These are phyloP conservation scores for Hemaris fuciformis DNA, from an alignment of 2,888 invertebrate genomes.

Conservation along the genomic window DNA sequence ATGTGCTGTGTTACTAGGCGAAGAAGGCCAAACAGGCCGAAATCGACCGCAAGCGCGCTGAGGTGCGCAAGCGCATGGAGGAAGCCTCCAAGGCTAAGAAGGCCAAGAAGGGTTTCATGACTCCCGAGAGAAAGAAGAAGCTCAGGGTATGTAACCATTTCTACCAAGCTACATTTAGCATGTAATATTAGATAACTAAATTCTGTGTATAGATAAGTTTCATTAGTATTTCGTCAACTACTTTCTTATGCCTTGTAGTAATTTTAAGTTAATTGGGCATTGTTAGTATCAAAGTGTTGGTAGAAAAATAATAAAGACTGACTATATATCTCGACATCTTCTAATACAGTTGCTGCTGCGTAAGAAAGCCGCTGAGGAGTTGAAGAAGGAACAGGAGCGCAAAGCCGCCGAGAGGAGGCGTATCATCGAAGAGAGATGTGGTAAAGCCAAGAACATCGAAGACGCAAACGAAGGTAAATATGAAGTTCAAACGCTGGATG, in stretches of 20 bases:
- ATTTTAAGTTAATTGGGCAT: too few species aligned
- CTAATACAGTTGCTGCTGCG: conserved; percentile 94
- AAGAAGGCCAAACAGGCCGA: conserved; percentile 99
- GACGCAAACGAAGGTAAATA: conserved; percentile 95
- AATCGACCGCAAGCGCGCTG: conserved; percentile 99
- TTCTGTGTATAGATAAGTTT: not conserved
- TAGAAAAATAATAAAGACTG: too few species aligned
- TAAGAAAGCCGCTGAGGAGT: conserved; percentile 99
- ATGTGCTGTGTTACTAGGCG: conserved; percentile 84
- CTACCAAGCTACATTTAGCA: not conserved
- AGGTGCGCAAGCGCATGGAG: conserved; percentile 99
- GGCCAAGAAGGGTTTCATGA: conserved; percentile 99
- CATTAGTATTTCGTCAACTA: too few species aligned
- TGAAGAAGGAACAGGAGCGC: conserved; percentile 99
- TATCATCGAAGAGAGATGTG: conserved; percentile 97
- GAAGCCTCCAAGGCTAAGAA: conserved; percentile 99
- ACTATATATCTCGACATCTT: too few species aligned
- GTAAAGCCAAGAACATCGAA: conserved; percentile 94
- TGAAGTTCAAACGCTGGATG: conserved; percentile 14
- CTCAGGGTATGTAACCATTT: conserved; percentile 90
- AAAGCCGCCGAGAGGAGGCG: conserved; percentile 99
- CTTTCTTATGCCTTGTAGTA: too few species aligned
- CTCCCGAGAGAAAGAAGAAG: conserved; percentile 99
- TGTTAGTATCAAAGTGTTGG: too few species aligned
- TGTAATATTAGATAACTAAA: not conserved